Base-by-base conservation (phyloP, 2,888 invertebrate genomes). In the Pomacea canaliculata region DNA sequence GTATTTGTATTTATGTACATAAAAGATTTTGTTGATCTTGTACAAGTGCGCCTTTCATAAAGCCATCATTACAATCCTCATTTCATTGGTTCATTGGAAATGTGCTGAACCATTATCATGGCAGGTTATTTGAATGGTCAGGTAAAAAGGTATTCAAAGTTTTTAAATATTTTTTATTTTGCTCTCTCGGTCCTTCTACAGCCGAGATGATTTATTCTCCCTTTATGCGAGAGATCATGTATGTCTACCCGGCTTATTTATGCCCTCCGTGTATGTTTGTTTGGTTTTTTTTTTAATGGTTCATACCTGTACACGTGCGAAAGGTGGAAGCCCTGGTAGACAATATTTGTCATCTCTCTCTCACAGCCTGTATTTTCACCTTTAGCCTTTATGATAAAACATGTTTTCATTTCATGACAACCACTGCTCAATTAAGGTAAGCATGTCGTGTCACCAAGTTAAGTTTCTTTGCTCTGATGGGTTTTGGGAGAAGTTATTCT, bases 271-370 rank as follows among this genome's bases (percentile, higher is more conserved):
- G 76, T 76, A 65, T 56, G 70, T 76, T 71, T 66, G 23, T 27
- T 56, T 49, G 5, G 46, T 60, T 71, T 76, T 71, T 71, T 71
- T 70, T 71, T 68, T 71, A 74, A 16, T 37, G 73, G 37, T 81
- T 82, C 82, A 76, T 80, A 79, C 73, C 77, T 80, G 81, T 83
- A 83, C 83, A 83, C 82, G 81, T 84, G 85, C 83, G 85, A 84
- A 82, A 84, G 84, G 84, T 85, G 83, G 76, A 78, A 78, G 78
- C 76, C 76, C 74, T 74, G 74, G 74, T 74, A 63, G 74, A 59
- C 69, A 63, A 63, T 63, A 23, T 63, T 23, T 63, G 63, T 63
- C 23, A n/a, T 63, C 63, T 63, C 63, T 63, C 63, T 63, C 63
- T 19, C 10, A 23, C 12, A 12, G 63, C 19, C 27, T 63, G 23